Base-by-base conservation (phyloP, 2,797 vertebrate genomes). In the Gallirallus australis region DNA sequence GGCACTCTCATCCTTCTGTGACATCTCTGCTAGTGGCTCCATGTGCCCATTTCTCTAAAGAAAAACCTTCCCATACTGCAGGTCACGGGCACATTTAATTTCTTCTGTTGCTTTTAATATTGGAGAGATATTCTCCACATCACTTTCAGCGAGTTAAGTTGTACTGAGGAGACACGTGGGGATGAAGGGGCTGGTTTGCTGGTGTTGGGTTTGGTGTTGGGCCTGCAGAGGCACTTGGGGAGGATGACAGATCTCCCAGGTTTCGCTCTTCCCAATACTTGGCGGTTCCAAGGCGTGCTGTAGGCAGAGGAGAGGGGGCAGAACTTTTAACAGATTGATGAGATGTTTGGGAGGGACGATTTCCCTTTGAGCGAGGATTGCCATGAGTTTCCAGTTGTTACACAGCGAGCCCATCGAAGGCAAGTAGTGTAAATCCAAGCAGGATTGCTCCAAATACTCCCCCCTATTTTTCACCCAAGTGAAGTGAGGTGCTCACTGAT, bases 101-200 rank as follows among this genome's bases (percentile, higher is more conserved):
- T 70, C 3, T 13, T 9, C 4, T 30, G 9, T 6, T 9, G 4
- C 33, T 42, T 0, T 5, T 53, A 14, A 8, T 7, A 1, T 0
- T 17, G 50, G 35, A 15, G 33, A 23, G 40, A 31, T 53, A 4
- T 56, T 71, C 48, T 56, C 39, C 11, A 17, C 53, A 1, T 31
- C 12, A 13, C 9, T 59, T 42, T 15, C 7, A 1, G 1, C 0
- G 0, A 21, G 10, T 8, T 19, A 30, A 3, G 0, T 30, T 37
- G 25, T 56, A 2, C 28, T 17, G 59, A 7, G 42, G 37, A 21
- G 39, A 8, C 1, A 2, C 0, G 1, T 1, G 10, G 15, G 35
- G 24, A 4, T 21, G 18, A 2, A 50, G 12, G 9, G 28, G 2
- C 11, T 40, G 61, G 9, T 72, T 45, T 45, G 42, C 42, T 45